Evolutionary conservation across 2,888 invertebrate genomes (phyloP).

Genomic region (Vandiemenella viatica): DNA sequence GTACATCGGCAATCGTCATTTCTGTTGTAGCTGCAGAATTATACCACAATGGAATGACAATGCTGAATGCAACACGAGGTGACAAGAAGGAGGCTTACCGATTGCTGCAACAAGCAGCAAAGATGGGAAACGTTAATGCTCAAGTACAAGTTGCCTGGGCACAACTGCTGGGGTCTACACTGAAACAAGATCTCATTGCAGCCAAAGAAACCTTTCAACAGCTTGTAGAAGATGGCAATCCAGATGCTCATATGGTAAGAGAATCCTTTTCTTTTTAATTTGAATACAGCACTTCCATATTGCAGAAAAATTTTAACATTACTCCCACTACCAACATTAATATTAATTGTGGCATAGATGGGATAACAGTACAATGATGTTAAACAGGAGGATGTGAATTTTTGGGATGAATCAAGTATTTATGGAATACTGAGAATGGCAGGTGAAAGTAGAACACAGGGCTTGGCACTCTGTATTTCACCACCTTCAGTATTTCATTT

Average conservation of each 20-base stretch:
- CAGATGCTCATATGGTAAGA: constrained; percentile 75
- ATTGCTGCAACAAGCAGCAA: constrained; percentile 62
- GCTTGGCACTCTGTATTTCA: too few relatives aligned
- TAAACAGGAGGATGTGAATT: too few relatives aligned
- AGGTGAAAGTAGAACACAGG: too few relatives aligned
- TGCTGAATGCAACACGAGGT: constrained; percentile 54
- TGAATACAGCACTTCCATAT: too few relatives aligned
- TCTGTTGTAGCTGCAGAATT: constrained; percentile 51
- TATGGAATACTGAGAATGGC: too few relatives aligned
- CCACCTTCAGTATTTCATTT: too few relatives aligned
- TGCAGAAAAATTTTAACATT: background rate
- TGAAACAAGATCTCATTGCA: constrained; percentile 57
- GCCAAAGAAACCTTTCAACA: constrained; percentile 63
- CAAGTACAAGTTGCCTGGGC: constrained; percentile 80
- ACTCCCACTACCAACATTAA: background rate
- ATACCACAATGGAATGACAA: constrained; percentile 52
- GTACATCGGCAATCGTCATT: too few relatives aligned
- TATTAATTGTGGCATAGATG: too few relatives aligned
- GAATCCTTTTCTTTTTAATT: too few relatives aligned
- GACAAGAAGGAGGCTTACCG: constrained; percentile 60
- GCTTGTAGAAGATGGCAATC: constrained; percentile 58
- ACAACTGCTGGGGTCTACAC: constrained; percentile 65
- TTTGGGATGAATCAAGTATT: too few relatives aligned
- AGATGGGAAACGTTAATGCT: constrained; percentile 64
- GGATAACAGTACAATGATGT: too few relatives aligned